Base-by-base conservation (phyloP, 2,888 invertebrate genomes). In the Rhagonycha fulva region DNA sequence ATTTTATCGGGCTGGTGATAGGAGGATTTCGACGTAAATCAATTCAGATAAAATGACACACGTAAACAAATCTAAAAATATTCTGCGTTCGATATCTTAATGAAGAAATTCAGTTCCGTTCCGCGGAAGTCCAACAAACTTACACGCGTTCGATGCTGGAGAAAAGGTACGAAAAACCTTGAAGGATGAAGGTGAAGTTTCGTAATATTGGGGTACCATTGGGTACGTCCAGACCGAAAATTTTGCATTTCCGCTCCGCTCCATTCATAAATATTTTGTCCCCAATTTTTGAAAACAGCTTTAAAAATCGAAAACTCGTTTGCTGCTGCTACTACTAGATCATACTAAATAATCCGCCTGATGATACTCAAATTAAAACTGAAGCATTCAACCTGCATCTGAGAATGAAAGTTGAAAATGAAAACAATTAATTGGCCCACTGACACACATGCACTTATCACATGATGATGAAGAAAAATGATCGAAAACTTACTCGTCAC, bases 401-500 rank as follows among this genome's bases (percentile, higher is more conserved):
- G n/a, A 26, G 63, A 66, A 19, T 26, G 19, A 66, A 24, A 62
- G 63, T 24, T 66, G 24, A 66, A 66, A 66, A 26, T 66, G 63
- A 66, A 66, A 66, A 66, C 26, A n/a, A 24, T 66, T 24, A 66
- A 66, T 66, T 66, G 63, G 63, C 63, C 23, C 26, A 66, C 63
- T 66, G 24, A 66, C 63, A 66, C 26, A 66, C 63, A 66, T 66
- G 26, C 23, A 66, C 26, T 66, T 19, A 26, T 19, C 63, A n/a
- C 14, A 66, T 24, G 62, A 23, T 26, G 47, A n/a, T 7, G n/a
- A 3, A 32, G 4, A 1, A 66, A 66, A 19, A 68, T 1, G 30
- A 47, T 12, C 11, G 28, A 47, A 60, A 78, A 83, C 84, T 84
- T 81, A 83, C 84, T 82, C 72, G 82, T 80, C 66, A 81, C 79